Percentiles rank a stretch among this genome's conserved stretches.
phyloP scores from a whole-genome alignment of 2,113 vertebrate species.

The Jacana jacana region DNA sequence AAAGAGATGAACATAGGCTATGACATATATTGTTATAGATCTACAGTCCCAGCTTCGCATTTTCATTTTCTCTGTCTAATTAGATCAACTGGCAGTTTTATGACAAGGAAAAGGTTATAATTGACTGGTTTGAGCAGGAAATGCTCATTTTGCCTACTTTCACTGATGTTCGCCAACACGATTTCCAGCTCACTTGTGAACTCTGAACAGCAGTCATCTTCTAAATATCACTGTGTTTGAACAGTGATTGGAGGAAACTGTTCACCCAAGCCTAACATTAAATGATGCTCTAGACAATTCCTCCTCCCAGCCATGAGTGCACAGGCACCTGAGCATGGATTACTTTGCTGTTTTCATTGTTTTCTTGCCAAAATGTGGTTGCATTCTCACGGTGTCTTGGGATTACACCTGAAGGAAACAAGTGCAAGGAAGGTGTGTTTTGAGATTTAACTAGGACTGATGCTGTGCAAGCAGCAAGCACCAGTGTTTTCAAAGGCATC shows the following conservation, averaged over 20 bases:
- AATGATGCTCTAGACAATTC: neutral
- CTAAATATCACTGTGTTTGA: neutral
- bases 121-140: neutral
- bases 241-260: neutral
- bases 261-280: neutral
- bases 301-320: rapidly evolving
- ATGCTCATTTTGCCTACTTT: neutral
- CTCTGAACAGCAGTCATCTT: neutral
- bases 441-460: neutral
- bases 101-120: neutral
- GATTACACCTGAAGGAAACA: neutral
- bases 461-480: neutral
- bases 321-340: neutral
- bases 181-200: neutral
- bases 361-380: neutral
- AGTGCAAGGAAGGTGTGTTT: rapidly evolving
- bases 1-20: neutral
- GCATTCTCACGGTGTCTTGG: neutral
- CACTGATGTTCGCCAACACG: rapidly evolving
- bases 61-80: neutral
- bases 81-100: neutral
- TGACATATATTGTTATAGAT: neutral
- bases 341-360: neutral
- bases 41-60: neutral
- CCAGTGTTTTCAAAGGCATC: neutral